Percentiles rank a stretch among this genome's conserved stretches.
Conservation (phyloP, 2,113 vertebrate species). For the Sebastes fasciatus region DNA sequence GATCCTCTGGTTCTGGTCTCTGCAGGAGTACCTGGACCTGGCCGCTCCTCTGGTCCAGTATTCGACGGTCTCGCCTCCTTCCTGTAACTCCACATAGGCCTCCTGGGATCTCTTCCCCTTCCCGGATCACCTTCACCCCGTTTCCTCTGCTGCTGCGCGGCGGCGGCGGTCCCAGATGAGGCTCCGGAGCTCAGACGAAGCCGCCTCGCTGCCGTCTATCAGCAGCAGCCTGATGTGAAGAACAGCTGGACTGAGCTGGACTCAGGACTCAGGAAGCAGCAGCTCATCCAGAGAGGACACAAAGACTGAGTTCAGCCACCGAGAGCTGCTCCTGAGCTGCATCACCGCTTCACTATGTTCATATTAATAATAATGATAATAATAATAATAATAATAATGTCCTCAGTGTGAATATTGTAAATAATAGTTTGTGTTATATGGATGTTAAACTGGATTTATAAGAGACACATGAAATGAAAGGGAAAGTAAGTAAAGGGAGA, state of each 20-base stretch:
- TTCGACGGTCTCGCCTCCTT: slow-evolving; percentile 85
- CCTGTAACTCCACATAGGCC: slow-evolving; percentile 80
- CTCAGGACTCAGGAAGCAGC: slow-evolving; percentile 52
- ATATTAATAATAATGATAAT: neutral
- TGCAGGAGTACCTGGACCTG: slow-evolving; percentile 94
- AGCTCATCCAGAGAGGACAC: neutral
- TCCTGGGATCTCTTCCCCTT: slow-evolving; percentile 66
- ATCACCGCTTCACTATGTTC: neutral
- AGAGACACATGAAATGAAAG: neutral
- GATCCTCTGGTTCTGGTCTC: neutral
- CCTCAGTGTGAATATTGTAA: slow-evolving; percentile 70
- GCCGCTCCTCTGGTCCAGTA: slow-evolving; percentile 89
- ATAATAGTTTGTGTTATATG: slow-evolving; percentile 44
- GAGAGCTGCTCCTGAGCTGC: slow-evolving; percentile 3
- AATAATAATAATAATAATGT: slow-evolving; percentile 10
- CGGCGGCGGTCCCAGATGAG: slow-evolving; percentile 17
- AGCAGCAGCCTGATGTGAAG: slow-evolving; percentile 53
- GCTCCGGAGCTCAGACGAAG: slow-evolving; percentile 7
- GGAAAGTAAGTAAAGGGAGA: neutral
- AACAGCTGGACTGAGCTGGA: slow-evolving; percentile 61
- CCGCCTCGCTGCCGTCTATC: slow-evolving; percentile 17
- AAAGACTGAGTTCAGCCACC: neutral
- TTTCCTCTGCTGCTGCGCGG: slow-evolving; percentile 29
- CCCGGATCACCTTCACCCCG: slow-evolving; percentile 73
- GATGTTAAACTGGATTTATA: slow-evolving; percentile 15